Evolutionary conservation across 1,140 invertebrate species (phyloP).

Genomic region (Antheraea pernyi): DNA sequence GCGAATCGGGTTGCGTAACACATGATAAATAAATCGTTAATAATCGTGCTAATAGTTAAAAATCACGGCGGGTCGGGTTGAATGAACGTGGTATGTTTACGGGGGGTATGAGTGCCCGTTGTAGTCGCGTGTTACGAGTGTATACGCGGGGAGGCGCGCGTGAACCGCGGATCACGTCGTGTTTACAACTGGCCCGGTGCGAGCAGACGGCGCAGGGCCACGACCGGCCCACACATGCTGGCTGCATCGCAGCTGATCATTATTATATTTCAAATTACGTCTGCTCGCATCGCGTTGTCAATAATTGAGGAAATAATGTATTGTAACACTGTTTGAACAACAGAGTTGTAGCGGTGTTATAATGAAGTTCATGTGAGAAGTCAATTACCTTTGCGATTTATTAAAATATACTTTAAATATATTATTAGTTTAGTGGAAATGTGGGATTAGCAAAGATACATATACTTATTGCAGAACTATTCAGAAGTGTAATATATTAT

Average conservation of each 20-base stretch:
- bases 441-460: no score
- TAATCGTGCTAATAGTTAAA: not conserved
- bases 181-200: conserved; percentile 42
- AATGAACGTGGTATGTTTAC: conserved; percentile 30
- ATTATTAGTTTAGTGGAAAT: no score
- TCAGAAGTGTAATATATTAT: no score
- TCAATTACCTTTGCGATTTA: no score
- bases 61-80: conserved; percentile 16
- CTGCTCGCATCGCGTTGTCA: conserved; percentile 28
- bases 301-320: conserved; percentile 39
- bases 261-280: conserved; percentile 39
- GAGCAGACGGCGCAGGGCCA: conserved; percentile 16
- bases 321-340: conserved; percentile 17
- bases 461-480: no score
- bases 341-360: no score
- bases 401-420: no score
- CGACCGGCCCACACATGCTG: conserved; percentile 49
- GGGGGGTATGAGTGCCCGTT: not conserved
- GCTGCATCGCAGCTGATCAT: conserved; percentile 46
- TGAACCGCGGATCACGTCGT: conserved; percentile 45
- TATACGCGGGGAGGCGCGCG: conserved; percentile 24
- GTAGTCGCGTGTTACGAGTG: conserved; percentile 5
- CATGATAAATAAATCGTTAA: conserved; percentile 19
- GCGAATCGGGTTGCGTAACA: conserved; percentile 22
- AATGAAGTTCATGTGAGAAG: no score